Percentiles rank a stretch among this genome's conserved stretches.
Conservation (phyloP, 2,797 vertebrate species). For the Antrozous pallidus region DNA sequence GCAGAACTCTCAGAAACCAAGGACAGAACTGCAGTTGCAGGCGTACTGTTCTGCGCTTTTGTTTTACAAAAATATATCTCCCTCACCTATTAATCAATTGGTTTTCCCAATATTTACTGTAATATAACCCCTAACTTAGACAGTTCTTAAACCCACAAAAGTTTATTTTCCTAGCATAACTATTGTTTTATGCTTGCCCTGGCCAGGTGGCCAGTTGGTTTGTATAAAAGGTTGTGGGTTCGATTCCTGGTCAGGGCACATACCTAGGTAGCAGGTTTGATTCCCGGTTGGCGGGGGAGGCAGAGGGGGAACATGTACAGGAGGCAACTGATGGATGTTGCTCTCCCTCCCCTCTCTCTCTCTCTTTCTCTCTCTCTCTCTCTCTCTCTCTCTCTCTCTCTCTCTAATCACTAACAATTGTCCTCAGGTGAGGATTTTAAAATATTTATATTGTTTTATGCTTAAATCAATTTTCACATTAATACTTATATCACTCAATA, state of each 20-base stretch:
- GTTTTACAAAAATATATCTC: neutral
- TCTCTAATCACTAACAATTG: neutral
- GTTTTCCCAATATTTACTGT: neutral
- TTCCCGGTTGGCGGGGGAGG: neutral
- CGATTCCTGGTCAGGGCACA: neutral
- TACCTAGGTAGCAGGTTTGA: neutral
- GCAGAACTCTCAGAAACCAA: neutral
- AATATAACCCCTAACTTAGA: neutral
- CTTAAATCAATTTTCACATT: constrained; percentile 18
- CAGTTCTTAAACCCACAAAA: neutral
- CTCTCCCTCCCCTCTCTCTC: too few relatives aligned
- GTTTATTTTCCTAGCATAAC: constrained; percentile 31
- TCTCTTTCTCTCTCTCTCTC: too few relatives aligned
- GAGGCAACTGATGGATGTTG: neutral
- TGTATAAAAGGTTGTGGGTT: neutral
- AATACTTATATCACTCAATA: neutral
- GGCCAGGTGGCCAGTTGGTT: neutral
- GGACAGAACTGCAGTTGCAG: neutral
- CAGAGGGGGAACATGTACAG: accelerated
- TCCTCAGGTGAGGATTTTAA: neutral
- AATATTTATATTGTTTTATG: neutral
- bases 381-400: too few relatives aligned
- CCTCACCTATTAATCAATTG: neutral
- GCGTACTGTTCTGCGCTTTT: neutral
- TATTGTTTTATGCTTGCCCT: neutral